Conservation (phyloP, 1,140 invertebrate genomes). For the Procambarus clarkii region DNA sequence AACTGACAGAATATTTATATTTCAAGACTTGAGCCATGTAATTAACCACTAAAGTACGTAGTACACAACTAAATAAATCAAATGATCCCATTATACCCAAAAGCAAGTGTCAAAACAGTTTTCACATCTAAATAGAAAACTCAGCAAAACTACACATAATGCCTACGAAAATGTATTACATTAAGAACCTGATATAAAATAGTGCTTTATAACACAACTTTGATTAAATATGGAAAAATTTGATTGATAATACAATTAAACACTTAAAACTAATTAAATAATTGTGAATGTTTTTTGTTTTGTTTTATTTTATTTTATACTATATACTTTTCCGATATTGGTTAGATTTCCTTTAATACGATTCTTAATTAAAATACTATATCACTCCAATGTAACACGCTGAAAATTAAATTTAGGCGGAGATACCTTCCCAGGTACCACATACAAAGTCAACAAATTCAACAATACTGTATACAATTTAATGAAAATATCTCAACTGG, state of each 20-base stretch:
- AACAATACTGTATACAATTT: no score
- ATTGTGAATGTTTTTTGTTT: no score
- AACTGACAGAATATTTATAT: background rate
- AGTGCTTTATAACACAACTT: background rate
- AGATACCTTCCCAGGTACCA: no score
- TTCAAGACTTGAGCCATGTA: background rate
- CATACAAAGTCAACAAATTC: no score
- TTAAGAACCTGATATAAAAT: background rate
- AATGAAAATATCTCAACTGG: no score
- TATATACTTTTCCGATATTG: no score
- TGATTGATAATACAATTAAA: background rate
- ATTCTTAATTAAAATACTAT: no score
- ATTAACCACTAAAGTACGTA: background rate
- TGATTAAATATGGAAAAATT: background rate
- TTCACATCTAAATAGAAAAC: slow-evolving; percentile 6
- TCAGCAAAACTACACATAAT: background rate
- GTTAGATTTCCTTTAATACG: no score
- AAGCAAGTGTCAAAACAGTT: background rate
- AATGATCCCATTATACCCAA: background rate
- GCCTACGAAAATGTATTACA: background rate
- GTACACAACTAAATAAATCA: background rate
- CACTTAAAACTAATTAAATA: no score
- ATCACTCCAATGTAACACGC: no score
- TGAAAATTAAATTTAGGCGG: no score
- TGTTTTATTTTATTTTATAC: no score